A percentile compares a stretch with the other conserved stretches of the same genome.
Conservation (phyloP, 2,888 invertebrate species). For the Agrotis exclamationis region DNA sequence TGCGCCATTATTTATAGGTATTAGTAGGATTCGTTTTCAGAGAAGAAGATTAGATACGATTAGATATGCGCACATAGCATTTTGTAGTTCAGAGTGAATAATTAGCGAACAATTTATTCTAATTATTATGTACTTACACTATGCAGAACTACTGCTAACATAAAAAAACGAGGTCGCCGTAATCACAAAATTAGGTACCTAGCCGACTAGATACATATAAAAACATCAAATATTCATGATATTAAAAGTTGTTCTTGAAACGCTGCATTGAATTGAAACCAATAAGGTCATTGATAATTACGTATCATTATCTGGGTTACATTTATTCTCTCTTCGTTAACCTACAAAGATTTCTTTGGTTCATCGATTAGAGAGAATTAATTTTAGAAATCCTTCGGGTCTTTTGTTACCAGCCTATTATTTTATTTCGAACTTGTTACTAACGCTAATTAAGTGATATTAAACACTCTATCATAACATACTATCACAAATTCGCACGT, state of each 20-base stretch:
- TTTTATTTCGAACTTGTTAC: slow-evolving; percentile 14
- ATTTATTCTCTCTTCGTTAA: slow-evolving; percentile 2
- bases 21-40: no score
- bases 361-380: slow-evolving; percentile 5
- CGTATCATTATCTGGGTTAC: slow-evolving; percentile 29
- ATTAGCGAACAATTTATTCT: not conserved
- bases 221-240: slow-evolving; percentile 53
- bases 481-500: slow-evolving; percentile 7
- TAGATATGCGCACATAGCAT: not conserved
- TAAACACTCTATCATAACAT: not conserved
- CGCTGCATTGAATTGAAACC: slow-evolving; percentile 52
- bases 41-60: no score
- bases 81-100: not conserved
- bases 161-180: slow-evolving; percentile 37
- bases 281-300: slow-evolving; percentile 48
- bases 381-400: not conserved
- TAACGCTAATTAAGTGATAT: not conserved
- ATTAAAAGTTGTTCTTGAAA: slow-evolving; percentile 46
- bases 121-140: not conserved
- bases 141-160: slow-evolving; percentile 1
- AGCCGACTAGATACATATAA: slow-evolving; percentile 43
- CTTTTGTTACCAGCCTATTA: no score
- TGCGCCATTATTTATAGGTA: no score
- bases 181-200: slow-evolving; percentile 40
- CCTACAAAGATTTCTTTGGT: slow-evolving; percentile 4